Base-by-base conservation (phyloP, 2,113 vertebrate species). In the Leptobrachium leishanense region DNA sequence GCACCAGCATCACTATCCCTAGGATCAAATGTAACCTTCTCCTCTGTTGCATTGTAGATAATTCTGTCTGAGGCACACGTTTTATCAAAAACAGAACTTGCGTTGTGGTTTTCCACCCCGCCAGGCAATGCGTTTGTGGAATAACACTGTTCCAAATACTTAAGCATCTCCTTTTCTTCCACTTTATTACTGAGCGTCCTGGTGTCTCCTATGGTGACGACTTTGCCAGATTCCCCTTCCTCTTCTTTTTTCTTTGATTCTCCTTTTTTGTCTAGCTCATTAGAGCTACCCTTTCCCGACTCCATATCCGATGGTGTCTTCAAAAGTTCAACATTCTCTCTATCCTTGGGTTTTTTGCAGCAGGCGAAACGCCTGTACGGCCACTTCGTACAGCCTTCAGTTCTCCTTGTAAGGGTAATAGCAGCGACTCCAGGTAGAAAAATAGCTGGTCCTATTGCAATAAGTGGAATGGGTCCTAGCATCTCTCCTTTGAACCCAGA, bases 401-500 rank as follows among this genome's bases (percentile, higher is more conserved):
- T 95, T 81, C 92, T 94, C 65, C 88, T 90, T 50, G 94, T 87
- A 84, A 94, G 82, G 10, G 93, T 87, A 2, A 95, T 95, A 72
- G 92, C 92, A 0, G 91, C 92, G 0, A 95, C 91, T 77, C 93
- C 94, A 0, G 94, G 94, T 13, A 95, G 77, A 87, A 93, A 95
- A 85, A 95, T 95, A 80, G 94, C 94, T 0, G 92, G 92, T 46
- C 94, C 94, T 0, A 95, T 94, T 72, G 93, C 94, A 75, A 95
- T 84, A 59, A 95, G 89, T 0, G 94, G 94, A 59, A 95, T 91
- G 68, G 93, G 89, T 0, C 94, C 94, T 81, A 95, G 57, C 0
- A 90, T 94, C 85, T 95, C 94, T 43, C 94, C 94, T 81, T 94
- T 94, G 82, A 95, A 91, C 73, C 94, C 94, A 0, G 94, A 94